Conservation (phyloP, 2,113 vertebrate genomes). For the Lycocorax pyrrhopterus region DNA sequence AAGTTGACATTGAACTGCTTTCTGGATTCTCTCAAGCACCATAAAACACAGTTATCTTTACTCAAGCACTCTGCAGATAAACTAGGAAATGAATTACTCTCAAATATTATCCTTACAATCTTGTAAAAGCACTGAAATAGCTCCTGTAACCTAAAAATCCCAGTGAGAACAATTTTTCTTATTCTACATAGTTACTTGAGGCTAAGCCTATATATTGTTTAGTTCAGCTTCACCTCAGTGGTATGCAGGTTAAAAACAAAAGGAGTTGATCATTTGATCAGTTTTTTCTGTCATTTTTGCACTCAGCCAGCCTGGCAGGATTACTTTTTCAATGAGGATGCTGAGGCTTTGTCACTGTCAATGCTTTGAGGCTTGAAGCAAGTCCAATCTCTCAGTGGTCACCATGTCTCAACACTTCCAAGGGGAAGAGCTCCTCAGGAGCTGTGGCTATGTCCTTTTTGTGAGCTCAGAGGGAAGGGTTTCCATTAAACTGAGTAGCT, state of each 20-base stretch:
- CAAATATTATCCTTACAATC: background rate
- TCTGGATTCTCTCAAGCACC: background rate
- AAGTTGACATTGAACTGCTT: background rate
- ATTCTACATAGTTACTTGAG: background rate
- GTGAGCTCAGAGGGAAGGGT: background rate
- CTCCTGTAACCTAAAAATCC: background rate
- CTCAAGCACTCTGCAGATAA: background rate
- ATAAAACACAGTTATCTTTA: background rate
- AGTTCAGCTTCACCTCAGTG: background rate
- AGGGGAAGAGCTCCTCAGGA: background rate
- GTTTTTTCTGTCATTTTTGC: background rate
- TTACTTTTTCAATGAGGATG: background rate
- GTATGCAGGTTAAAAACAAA: background rate
- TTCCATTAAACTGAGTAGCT: background rate
- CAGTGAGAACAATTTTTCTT: background rate
- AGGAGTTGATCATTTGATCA: background rate
- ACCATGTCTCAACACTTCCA: accelerated
- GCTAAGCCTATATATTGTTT: background rate
- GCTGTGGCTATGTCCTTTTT: background rate
- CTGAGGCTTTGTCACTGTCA: background rate
- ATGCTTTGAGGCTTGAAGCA: background rate
- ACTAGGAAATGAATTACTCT: background rate
- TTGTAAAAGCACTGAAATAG: background rate
- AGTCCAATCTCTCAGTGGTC: accelerated
- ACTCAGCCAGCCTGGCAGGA: background rate